phyloP scores from a whole-genome alignment of 2,888 invertebrate genomes.

The Eurois occulta region DNA sequence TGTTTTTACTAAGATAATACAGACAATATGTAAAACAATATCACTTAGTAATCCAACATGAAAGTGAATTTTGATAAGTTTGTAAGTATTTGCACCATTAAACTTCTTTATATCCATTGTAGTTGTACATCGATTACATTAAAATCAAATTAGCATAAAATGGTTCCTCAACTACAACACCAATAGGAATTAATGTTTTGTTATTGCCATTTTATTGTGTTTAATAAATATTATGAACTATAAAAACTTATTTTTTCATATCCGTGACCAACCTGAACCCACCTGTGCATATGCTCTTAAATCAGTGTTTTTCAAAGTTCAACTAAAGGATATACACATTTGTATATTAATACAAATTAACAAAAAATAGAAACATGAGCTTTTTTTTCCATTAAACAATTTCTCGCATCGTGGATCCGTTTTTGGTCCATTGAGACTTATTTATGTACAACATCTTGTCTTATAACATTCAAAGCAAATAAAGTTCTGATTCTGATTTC shows the following conservation, averaged over 20 bases:
- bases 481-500: too few relatives aligned
- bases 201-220: constrained; percentile 72
- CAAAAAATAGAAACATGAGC: too few relatives aligned
- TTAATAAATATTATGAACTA: constrained; percentile 68
- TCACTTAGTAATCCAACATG: constrained; percentile 1
- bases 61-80: constrained; percentile 37
- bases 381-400: too few relatives aligned
- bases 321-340: too few relatives aligned
- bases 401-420: too few relatives aligned
- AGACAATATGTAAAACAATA: background rate
- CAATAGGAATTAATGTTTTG: constrained; percentile 69
- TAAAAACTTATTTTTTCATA: constrained; percentile 1
- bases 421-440: too few relatives aligned
- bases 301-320: too few relatives aligned
- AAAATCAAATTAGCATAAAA: constrained; percentile 47
- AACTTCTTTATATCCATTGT: constrained; percentile 9
- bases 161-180: constrained; percentile 56
- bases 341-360: too few relatives aligned
- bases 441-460: too few relatives aligned
- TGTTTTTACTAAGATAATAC: constrained; percentile 23
- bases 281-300: background rate
- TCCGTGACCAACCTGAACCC: background rate
- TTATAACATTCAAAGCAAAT: too few relatives aligned
- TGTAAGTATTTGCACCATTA: constrained; percentile 26
- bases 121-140: constrained; percentile 32